Base-by-base conservation (phyloP, 2,888 invertebrate species). In the Brachylomia viminalis region DNA sequence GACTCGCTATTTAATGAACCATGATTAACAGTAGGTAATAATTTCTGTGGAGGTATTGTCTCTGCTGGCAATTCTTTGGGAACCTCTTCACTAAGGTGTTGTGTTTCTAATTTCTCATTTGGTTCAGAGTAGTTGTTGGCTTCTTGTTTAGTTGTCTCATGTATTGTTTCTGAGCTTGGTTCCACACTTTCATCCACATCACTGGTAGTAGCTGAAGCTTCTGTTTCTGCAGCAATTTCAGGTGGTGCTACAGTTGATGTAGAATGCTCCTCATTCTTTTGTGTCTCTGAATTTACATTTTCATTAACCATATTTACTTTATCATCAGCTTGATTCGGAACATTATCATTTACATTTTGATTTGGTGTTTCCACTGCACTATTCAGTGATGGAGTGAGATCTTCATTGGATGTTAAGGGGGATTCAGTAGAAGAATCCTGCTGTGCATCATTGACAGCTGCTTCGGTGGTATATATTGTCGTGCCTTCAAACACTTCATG, bases 401-500 rank as follows among this genome's bases (percentile, higher is more conserved):
- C 82, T 61, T 90, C 90, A 84, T 76, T 84, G 11, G 82, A 64
- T 59, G 64, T 78, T 11, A 58, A 27, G 67, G 79, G 86, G 70
- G 82, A 58, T 70, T 89, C 85, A 69, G 89, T 89, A 52, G 90
- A 86, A 49, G 79, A 77, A 78, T 88, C 89, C 65, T 87, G 82
- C 45, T 86, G 82, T 42, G 75, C 83, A 71, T 73, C 49, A 71
- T 80, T 82, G 49, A 72, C 78, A 69, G 90, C 74, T 61, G 93
- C 80, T 83, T 94, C 93, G 15, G 94, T 93, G 6, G 94, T 92
- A 83, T 96, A 97, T 86, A 98, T 94, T 38, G 97, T 97, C 20
- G 98, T 98, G 23, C 98, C 98, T 92, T 98, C 98, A 84, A 98
- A 93, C 45, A 98, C 95, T 92, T 96, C 95, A 90, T 94, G 95